Evolutionary conservation across 2,888 invertebrate genomes (phyloP), one percentile per base, ranked within the genome.

Genomic region (Carcina quercana): DNA sequence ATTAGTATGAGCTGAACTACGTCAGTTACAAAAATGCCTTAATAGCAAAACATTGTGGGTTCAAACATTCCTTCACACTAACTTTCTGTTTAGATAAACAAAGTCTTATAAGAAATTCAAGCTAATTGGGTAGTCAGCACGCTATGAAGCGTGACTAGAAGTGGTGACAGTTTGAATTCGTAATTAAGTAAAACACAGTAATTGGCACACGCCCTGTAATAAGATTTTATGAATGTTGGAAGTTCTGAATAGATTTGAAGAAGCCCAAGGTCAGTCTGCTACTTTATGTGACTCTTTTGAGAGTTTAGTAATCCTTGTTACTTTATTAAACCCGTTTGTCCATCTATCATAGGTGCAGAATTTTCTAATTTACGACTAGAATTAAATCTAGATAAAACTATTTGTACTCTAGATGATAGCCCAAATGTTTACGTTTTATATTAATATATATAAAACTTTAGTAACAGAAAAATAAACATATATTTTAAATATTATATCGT

Each of bases 111-210:
- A 65, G 64, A 60, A 64, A 53, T 46, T 47, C 43, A 30, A 49
- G 41, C 57, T 66, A 67, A 69, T 71, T 70, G 61, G 61, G 53
- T 52, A 58, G 50, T 47, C 47, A 50, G 50, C 69, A 69, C 67
- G 71, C 68, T 45, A 68, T 40, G 30, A 56, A 50, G 68, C 68
- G 69, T 69, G 69, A 61, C 65, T 44, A 38, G 40, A 43, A 36
- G 50, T 58, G 62, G 67, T 70, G 70, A 69, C 68, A 68, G 55
- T 64, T 53, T 53, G 53, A 54, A 67, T 64, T 60, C 60, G 64
- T 66, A 68, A 69, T 66, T 65, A 60, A 54, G 47, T 61, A 53
- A 62, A 65, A 52, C 65, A 64, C 58, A 50, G 59, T 54, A 53
- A 55, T 60, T 55, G 54, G 56, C 48, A 40, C 46, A 42, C 45